Conservation (phyloP, 2,113 vertebrate species). For the Tenrec ecaudatus region DNA sequence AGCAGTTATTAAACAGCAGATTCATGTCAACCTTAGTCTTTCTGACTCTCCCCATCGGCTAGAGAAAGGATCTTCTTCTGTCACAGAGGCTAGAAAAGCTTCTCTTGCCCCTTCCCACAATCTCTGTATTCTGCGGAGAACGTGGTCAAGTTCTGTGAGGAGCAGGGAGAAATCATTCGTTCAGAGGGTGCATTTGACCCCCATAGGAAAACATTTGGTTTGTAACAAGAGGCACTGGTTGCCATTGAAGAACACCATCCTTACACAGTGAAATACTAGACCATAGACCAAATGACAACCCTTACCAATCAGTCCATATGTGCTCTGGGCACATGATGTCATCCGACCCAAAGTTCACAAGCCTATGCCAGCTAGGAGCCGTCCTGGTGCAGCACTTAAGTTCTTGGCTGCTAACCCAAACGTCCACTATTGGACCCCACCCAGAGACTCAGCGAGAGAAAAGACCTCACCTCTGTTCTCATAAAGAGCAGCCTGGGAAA, state of each 20-base stretch:
- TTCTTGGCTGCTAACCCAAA: background rate
- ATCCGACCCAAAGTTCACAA: background rate
- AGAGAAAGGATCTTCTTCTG: slow-evolving; percentile 46
- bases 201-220: background rate
- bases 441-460: background rate
- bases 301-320: background rate
- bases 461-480: background rate
- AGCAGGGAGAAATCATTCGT: slow-evolving; percentile 20
- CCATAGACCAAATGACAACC: background rate
- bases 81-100: background rate
- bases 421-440: background rate
- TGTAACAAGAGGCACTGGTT: background rate
- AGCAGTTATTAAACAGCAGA: slow-evolving; percentile 19
- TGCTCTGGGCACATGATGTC: background rate
- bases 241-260: background rate
- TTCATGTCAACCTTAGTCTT: slow-evolving; percentile 29
- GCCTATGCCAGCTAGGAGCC: background rate
- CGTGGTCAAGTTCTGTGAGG: background rate
- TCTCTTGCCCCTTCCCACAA: background rate
- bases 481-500: background rate
- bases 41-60: background rate
- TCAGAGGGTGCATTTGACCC: background rate
- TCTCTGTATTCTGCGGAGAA: background rate
- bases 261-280: background rate
- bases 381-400: background rate